Conservation (phyloP, 1,140 invertebrate genomes). For the Pseudomyrmex dendroicus region DNA sequence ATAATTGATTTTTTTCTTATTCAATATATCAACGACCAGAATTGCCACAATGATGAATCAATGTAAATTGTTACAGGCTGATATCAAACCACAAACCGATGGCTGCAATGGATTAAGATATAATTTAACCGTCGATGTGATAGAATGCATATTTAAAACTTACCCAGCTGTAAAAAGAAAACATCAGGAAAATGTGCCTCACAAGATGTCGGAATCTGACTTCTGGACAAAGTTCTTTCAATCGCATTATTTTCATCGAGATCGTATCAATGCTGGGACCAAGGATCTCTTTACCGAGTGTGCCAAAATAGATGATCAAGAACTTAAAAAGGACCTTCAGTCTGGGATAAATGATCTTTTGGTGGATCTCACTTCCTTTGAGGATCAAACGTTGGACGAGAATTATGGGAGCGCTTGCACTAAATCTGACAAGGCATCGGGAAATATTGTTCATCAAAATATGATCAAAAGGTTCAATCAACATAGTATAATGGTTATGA, state of each 20-base stretch:
- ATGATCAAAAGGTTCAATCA: slow-evolving; percentile 99
- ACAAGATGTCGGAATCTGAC: slow-evolving; percentile 97
- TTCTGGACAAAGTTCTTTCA: slow-evolving; percentile 99
- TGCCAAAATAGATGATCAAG: slow-evolving; percentile 97
- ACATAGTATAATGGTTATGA: slow-evolving; percentile 98
- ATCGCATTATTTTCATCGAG: slow-evolving; percentile 99
- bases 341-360: slow-evolving; percentile 91
- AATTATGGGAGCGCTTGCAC: slow-evolving; percentile 87
- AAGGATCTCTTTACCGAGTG: slow-evolving; percentile 98
- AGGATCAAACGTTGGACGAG: slow-evolving; percentile 91
- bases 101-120: slow-evolving; percentile 98
- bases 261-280: slow-evolving; percentile 94
- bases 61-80: slow-evolving; percentile 87
- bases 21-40: slow-evolving; percentile 17
- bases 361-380: slow-evolving; percentile 92
- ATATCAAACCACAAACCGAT: slow-evolving; percentile 98
- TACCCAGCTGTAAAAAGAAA: slow-evolving; percentile 99
- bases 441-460: slow-evolving; percentile 93
- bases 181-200: slow-evolving; percentile 98
- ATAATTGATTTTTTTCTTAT: slow-evolving; percentile 11
- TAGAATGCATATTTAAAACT: slow-evolving; percentile 99
- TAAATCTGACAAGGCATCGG: slow-evolving; percentile 86
- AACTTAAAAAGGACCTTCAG: slow-evolving; percentile 92
- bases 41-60: background rate
- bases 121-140: slow-evolving; percentile 98